Evolutionary conservation across 2,888 invertebrate species (phyloP), one percentile per base, ranked within the genome.

Genomic region (Polyploca ridens): DNA sequence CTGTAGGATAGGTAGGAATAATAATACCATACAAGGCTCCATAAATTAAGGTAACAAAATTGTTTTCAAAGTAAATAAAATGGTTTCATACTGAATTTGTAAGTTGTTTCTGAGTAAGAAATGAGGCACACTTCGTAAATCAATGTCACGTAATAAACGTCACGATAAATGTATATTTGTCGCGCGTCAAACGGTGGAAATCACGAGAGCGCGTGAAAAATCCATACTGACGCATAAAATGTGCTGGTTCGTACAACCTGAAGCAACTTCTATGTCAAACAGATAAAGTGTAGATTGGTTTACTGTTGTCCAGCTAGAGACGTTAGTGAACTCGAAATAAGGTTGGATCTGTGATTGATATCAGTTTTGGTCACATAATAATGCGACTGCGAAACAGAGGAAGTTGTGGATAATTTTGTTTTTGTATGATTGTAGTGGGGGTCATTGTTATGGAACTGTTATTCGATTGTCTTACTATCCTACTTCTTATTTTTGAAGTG

Each of bases 91-190:
- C 10, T 10, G 38, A 10, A 10, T 38, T 27, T 27, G 27, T 27
- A 27, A 27, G 27, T 27, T 27, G 10, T 41, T 13, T 13, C 41
- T 3, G 13, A 41, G 54, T 54, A 54, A 16, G 61, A 69, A 70
- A 70, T 72, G 73, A 74, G 62, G 66, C 73, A 67, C 73, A 74
- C 75, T 76, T 78, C 79, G 85, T 86, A 85, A 82, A 84, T 86
- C 86, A 81, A 77, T 70, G 83, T 82, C 83, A 75, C 75, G 72
- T 80, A 82, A 86, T 86, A 83, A 85, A 84, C 78, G 86, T 84
- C 86, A 75, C 79, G 78, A 81, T 83, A 78, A 84, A 83, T 82
- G 81, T 84, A 74, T 84, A 85, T 86, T 85, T 85, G 84, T 85
- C 83, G 81, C 76, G 71, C 81, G 78, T 83, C 82, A 82, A 78